Conservation (phyloP, 2,113 vertebrate genomes). For the Egretta garzetta region DNA sequence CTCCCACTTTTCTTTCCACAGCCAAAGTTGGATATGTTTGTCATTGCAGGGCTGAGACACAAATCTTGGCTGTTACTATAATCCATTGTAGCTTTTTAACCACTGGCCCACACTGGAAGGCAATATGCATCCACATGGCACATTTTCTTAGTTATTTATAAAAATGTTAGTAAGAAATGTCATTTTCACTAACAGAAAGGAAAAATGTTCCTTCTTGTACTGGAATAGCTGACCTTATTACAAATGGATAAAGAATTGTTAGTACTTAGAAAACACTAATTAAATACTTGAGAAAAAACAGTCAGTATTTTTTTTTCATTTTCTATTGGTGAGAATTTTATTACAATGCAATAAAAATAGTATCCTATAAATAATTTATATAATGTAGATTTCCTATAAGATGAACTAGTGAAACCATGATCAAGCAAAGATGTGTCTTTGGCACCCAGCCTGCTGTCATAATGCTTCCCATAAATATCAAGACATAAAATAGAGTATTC, state of each 20-base stretch:
- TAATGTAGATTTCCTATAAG: neutral
- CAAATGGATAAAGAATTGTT: neutral
- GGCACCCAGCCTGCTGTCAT: constrained; percentile 4
- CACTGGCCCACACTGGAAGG: neutral
- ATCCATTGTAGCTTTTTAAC: constrained; percentile 4
- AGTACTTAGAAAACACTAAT: neutral
- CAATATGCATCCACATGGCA: neutral
- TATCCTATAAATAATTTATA: constrained; percentile 20
- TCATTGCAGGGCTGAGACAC: neutral
- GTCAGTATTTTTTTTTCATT: neutral
- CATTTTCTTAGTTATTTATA: constrained; percentile 24
- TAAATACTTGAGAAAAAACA: neutral
- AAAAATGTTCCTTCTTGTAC: neutral
- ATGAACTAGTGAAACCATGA: constrained; percentile 2
- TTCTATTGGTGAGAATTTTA: constrained; percentile 12
- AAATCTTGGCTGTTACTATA: neutral
- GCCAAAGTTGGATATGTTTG: neutral
- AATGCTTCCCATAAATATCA: neutral
- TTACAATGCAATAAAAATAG: constrained; percentile 3
- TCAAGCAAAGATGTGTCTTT: constrained; percentile 38
- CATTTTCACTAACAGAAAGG: neutral
- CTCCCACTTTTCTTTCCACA: neutral
- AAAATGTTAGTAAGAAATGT: neutral
- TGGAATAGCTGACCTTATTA: neutral
- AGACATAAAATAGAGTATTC: neutral